A percentile compares a stretch with the other conserved stretches of the same genome.
phyloP scores from a whole-genome alignment of 2,888 invertebrate genomes.

The Cephus rjabovi region DNA sequence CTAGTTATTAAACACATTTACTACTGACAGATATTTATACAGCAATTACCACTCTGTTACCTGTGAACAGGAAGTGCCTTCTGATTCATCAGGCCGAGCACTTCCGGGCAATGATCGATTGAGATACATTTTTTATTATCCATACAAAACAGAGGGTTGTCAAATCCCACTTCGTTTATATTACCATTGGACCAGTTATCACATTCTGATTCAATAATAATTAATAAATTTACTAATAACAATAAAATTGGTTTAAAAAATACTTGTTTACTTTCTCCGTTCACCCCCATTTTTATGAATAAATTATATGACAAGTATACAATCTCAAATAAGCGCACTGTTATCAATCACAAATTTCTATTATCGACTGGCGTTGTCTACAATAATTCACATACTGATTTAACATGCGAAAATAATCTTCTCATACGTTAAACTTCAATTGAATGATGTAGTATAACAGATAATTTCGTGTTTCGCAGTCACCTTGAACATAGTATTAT shows the following conservation, averaged over 20 bases:
- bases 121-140: slow-evolving; percentile 40
- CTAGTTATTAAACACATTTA: slow-evolving; percentile 24
- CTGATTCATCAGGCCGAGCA: slow-evolving; percentile 42
- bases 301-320: background rate
- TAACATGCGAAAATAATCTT: background rate
- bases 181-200: slow-evolving; percentile 17
- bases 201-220: background rate
- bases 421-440: slow-evolving; percentile 15
- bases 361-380: slow-evolving; percentile 19
- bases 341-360: background rate
- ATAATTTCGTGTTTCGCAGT: slow-evolving; percentile 38
- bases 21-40: slow-evolving; percentile 11
- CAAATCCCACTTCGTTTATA: slow-evolving; percentile 24
- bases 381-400: slow-evolving; percentile 29
- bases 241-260: background rate
- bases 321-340: background rate
- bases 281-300: background rate
- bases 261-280: background rate
- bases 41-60: slow-evolving; percentile 28
- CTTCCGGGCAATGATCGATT: slow-evolving; percentile 43
- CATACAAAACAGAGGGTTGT: slow-evolving; percentile 40
- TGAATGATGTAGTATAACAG: slow-evolving; percentile 19
- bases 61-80: slow-evolving; percentile 49
- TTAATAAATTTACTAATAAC: background rate
- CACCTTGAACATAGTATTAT: slow-evolving; percentile 51